These are phyloP conservation scores for Julus scandinavius DNA, from an alignment of 2,888 invertebrate genomes.

Conservation along the genomic window DNA sequence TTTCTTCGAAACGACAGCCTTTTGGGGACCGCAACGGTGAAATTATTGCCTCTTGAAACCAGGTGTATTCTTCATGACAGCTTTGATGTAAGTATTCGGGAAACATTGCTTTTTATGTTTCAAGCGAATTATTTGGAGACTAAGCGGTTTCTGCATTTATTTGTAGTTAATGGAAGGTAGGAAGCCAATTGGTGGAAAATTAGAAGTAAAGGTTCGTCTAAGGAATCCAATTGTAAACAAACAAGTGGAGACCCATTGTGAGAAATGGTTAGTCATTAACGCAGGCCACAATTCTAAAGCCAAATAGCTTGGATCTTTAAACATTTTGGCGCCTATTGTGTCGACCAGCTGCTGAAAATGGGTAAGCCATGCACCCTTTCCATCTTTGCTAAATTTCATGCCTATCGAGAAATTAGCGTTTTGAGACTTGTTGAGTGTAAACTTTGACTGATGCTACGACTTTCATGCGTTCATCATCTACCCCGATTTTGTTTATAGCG, in stretches of 20 bases:
- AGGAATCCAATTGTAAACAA: slow-evolving; percentile 89
- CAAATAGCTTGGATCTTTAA: background rate
- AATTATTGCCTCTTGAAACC: slow-evolving; percentile 88
- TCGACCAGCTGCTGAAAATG: background rate
- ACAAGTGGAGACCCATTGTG: slow-evolving; percentile 86
- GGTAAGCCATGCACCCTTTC: background rate
- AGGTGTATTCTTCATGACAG: slow-evolving; percentile 90
- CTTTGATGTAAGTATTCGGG: slow-evolving; percentile 79
- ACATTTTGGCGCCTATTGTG: background rate
- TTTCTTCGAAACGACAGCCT: slow-evolving; percentile 90
- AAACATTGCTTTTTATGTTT: background rate
- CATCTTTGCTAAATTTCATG: background rate
- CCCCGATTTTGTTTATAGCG: background rate
- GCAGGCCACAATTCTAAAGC: background rate
- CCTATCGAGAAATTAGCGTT: background rate
- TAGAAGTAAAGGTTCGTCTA: slow-evolving; percentile 88
- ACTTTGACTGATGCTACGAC: background rate
- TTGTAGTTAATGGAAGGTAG: slow-evolving; percentile 82
- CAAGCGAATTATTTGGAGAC: too few relatives aligned
- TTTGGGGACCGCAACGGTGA: slow-evolving; percentile 84
- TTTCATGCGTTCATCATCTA: background rate
- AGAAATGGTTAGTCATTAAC: slow-evolving; percentile 88
- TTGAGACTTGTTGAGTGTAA: background rate
- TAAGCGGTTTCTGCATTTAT: background rate
- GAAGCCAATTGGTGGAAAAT: slow-evolving; percentile 85